Conservation (phyloP, 2,888 invertebrate species). For the Meteorus colon region DNA sequence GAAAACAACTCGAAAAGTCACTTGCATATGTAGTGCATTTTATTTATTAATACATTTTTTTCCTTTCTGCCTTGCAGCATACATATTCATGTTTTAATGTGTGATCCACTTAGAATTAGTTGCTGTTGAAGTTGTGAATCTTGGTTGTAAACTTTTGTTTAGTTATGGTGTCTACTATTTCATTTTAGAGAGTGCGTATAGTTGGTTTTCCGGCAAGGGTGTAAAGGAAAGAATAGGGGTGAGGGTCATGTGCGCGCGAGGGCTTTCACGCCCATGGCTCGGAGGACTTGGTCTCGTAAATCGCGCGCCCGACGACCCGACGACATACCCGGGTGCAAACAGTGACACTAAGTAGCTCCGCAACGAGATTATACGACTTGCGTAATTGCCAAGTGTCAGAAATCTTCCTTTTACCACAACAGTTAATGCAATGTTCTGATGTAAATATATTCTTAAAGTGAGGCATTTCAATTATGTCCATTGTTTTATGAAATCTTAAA, state of each 20-base stretch:
- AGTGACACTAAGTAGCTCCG: constrained; percentile 58
- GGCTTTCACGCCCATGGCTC: constrained; percentile 37
- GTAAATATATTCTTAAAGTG: background rate
- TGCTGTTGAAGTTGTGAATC: background rate
- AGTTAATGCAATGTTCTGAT: constrained; percentile 5
- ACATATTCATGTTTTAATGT: too few relatives aligned
- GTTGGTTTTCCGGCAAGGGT: constrained; percentile 8
- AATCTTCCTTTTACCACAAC: constrained; percentile 44
- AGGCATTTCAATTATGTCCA: background rate
- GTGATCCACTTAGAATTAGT: too few relatives aligned
- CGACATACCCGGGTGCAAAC: constrained; percentile 52
- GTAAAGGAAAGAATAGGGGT: background rate
- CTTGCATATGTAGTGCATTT: too few relatives aligned
- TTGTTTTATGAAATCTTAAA: background rate
- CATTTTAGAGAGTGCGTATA: background rate
- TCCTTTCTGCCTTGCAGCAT: too few relatives aligned
- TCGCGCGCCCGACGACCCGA: constrained; percentile 54
- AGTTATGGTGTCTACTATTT: background rate
- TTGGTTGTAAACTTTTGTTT: constrained; percentile 3
- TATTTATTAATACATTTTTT: too few relatives aligned
- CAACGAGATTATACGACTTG: constrained; percentile 54
- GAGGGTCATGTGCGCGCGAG: constrained; percentile 18
- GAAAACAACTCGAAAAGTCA: too few relatives aligned
- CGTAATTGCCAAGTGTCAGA: constrained; percentile 53
- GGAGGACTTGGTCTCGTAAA: constrained; percentile 54